Evolutionary conservation across 2,888 invertebrate species (phyloP).

Genomic region (Lobophora halterata): DNA sequence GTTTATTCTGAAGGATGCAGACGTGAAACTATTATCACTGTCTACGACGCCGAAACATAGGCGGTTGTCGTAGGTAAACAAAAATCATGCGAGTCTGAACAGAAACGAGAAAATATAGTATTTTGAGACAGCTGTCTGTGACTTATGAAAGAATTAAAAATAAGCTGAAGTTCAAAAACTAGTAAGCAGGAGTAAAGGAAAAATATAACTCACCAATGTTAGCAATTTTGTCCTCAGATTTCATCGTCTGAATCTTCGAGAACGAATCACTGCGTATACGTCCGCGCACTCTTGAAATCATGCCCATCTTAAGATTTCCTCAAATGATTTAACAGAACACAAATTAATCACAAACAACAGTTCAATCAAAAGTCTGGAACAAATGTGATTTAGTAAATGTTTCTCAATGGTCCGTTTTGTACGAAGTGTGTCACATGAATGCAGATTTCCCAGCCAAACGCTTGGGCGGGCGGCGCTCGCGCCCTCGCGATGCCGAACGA

Average conservation of each 20-base stretch:
- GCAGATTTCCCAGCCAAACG: conserved; percentile 55
- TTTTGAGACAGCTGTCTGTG: too few species aligned
- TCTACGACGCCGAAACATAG: too few species aligned
- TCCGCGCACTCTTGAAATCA: conserved; percentile 86
- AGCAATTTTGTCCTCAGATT: conserved; percentile 85
- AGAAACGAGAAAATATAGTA: too few species aligned
- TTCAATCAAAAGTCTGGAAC: conserved; percentile 19
- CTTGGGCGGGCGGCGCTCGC: conserved; percentile 55
- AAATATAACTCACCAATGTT: conserved; percentile 81
- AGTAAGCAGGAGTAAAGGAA: too few species aligned
- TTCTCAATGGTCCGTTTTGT: conserved; percentile 40
- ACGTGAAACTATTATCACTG: conserved; percentile 8
- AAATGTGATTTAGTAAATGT: conserved; percentile 24
- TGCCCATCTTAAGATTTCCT: conserved; percentile 77
- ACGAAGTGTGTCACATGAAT: conserved; percentile 61
- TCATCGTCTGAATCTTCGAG: conserved; percentile 81
- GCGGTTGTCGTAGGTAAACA: too few species aligned
- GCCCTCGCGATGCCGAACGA: conserved; percentile 40
- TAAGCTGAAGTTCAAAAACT: too few species aligned
- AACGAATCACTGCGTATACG: conserved; percentile 83
- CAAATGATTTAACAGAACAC: conserved; percentile 18
- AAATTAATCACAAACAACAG: conserved; percentile 20
- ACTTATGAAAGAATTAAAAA: too few species aligned
- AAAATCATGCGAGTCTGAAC: too few species aligned
- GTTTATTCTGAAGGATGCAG: conserved; percentile 12